Base-by-base conservation (phyloP, 2,113 vertebrate species). In the Acrocephalus arundinaceus region DNA sequence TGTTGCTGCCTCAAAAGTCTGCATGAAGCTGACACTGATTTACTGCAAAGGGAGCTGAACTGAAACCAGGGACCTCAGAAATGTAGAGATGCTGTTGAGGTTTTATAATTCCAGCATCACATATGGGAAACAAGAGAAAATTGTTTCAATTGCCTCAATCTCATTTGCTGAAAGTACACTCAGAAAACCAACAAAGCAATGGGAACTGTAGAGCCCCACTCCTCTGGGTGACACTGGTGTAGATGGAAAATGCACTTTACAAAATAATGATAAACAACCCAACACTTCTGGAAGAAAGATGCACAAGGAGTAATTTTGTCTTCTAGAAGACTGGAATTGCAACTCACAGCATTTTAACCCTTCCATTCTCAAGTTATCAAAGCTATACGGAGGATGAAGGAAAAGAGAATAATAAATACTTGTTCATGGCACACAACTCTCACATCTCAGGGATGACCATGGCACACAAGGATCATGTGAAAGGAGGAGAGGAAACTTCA, bases 71-170 rank as follows among this genome's bases (percentile, higher is more conserved):
- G 51, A 43, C 48, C 70, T 82, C 16, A 15, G 68, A 70, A 75
- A 75, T 0, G 8, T 1, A 52, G n/a, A 28, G 72, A 85, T 66
- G 74, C 31, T 65, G 28, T 0, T 5, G 45, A 84, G 71, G 30
- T 45, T 85, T 68, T 14, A 16, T 13, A 52, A 68, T 48, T 62
- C 20, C 78, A 75, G 51, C 61, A 58, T 41, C 65, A 55, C 58
- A 23, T 3, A 19, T 0, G 2, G 71, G 2, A 35, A 7, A 28
- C 21, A 27, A 43, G 0, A 62, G 43, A 43, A 39, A 63, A 48
- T 58, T 58, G 33, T 58, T 58, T n/a, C 21, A n/a, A 58, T 15
- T 59, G 58, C 23, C 65, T 33, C 31, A 41, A 12, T 13, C 25
- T 55, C 74, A 72, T 23, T 7, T 61, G 75, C 55, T 68, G 59